phyloP scores from a whole-genome alignment of 2,797 vertebrate species.

The Caiman crocodilus region DNA sequence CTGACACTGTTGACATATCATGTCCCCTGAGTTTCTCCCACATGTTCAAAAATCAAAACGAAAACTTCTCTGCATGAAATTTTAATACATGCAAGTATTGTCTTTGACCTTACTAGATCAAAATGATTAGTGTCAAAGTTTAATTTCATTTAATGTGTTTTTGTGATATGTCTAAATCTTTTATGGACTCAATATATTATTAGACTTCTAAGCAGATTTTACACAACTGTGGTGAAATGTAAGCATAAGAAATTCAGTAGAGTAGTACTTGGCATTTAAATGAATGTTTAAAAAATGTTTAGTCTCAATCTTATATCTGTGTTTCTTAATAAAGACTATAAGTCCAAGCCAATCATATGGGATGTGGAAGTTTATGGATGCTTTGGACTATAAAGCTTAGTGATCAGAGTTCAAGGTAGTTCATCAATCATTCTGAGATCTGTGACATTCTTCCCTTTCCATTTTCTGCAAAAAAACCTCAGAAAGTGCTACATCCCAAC shows the following conservation, averaged over 20 bases:
- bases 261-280: background rate
- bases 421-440: background rate
- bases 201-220: background rate
- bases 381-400: background rate
- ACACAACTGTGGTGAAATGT: background rate
- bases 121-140: slow-evolving; percentile 56
- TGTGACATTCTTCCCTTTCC: background rate
- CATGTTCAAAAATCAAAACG: slow-evolving; percentile 38
- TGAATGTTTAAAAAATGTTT: background rate
- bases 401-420: background rate
- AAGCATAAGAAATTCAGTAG: slow-evolving; percentile 1
- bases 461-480: background rate
- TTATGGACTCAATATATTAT: slow-evolving; percentile 25
- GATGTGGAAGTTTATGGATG: background rate
- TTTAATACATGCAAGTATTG: slow-evolving; percentile 37
- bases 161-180: slow-evolving; percentile 46
- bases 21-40: slow-evolving; percentile 43
- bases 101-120: slow-evolving; percentile 62
- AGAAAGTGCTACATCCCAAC: background rate
- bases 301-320: background rate
- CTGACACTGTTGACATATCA: slow-evolving; percentile 48
- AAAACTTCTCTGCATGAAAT: slow-evolving; percentile 46
- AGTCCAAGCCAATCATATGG: background rate
- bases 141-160: slow-evolving; percentile 52
- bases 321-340: background rate